Evolutionary conservation across 2,797 vertebrate genomes (phyloP).

Genomic region (Spinus olivaceus): DNA sequence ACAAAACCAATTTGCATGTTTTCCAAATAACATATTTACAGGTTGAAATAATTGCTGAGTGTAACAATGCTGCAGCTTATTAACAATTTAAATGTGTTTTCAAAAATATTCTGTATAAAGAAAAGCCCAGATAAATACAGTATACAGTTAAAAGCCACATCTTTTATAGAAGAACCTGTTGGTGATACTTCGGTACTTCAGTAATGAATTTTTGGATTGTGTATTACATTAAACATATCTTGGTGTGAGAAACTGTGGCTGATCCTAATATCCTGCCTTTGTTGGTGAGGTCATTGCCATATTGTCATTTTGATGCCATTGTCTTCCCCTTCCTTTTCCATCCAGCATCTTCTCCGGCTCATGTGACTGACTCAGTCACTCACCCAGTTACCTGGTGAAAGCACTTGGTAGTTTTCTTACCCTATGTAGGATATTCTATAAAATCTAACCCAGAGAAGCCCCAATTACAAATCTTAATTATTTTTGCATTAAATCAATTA

Average conservation of each 20-base stretch:
- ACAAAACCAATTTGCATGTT: conserved; percentile 45
- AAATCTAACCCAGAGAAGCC: background rate
- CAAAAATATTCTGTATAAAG: background rate
- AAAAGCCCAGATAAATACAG: background rate
- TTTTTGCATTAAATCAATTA: background rate
- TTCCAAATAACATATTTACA: conserved; percentile 49
- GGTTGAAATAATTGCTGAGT: conserved; percentile 54
- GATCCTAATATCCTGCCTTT: background rate
- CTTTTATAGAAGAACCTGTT: background rate
- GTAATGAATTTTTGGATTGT: background rate
- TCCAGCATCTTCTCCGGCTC: background rate
- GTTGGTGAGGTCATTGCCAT: background rate
- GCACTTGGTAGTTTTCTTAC: background rate
- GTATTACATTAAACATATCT: conserved; percentile 4
- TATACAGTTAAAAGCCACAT: conserved; percentile 21
- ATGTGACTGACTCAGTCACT: background rate
- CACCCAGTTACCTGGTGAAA: background rate
- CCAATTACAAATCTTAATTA: background rate
- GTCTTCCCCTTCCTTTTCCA: background rate
- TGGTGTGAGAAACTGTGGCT: background rate
- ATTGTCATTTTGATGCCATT: background rate
- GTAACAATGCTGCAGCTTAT: conserved; percentile 31
- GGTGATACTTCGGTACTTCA: conserved; percentile 6
- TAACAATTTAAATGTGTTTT: conserved; percentile 50
- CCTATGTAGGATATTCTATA: background rate